Evolutionary conservation across 2,797 vertebrate genomes (phyloP).

Genomic region (Loriculus beryllinus): DNA sequence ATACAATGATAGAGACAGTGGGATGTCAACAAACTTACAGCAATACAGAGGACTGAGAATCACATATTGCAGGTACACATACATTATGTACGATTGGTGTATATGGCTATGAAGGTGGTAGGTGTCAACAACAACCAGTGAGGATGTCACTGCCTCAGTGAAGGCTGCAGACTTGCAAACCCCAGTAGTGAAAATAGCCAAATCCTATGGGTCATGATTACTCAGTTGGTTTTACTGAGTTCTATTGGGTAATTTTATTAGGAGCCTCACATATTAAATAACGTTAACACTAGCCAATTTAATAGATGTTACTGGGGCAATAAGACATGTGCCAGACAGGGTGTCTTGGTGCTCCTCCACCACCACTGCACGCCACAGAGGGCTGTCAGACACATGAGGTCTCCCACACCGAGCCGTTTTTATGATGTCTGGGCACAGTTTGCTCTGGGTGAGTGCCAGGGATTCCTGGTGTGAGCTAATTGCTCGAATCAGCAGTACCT

Average conservation of each 20-base stretch:
- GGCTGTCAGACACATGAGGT: accelerated
- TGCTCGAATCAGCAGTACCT: neutral
- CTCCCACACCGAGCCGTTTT: neutral
- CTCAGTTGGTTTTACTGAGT: neutral
- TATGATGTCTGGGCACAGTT: neutral
- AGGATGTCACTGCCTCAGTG: neutral
- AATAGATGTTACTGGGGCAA: neutral
- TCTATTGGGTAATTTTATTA: neutral
- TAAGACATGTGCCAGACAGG: neutral
- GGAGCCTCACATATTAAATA: neutral
- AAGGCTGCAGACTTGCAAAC: neutral
- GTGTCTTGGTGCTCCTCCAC: neutral
- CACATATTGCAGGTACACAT: neutral
- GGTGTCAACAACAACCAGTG: neutral
- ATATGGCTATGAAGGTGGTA: neutral
- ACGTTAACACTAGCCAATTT: neutral
- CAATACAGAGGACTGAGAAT: neutral
- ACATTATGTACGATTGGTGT: accelerated
- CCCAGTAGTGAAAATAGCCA: neutral
- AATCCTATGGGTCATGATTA: neutral
- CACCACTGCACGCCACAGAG: neutral
- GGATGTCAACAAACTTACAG: neutral
- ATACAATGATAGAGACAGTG: neutral
- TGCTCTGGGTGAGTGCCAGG: neutral
- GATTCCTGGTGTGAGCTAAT: neutral